These are phyloP conservation scores for Teinopalpus imperialis DNA, from an alignment of 2,888 invertebrate genomes.

Conservation along the genomic window DNA sequence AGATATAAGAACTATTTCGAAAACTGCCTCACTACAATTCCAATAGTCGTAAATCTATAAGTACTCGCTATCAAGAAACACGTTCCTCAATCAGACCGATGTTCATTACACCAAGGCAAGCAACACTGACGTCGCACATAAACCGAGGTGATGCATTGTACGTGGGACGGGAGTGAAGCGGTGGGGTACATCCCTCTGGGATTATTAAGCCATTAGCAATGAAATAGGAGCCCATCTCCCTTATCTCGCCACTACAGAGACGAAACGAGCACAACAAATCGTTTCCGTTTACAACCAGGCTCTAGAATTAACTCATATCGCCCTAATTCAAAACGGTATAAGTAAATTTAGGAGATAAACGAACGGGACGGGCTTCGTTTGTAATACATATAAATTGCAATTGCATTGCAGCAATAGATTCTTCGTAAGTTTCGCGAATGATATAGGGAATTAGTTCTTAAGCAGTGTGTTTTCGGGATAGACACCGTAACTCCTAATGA, in stretches of 20 bases:
- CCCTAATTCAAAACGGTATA: constrained; percentile 17
- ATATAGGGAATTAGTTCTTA: too few species aligned
- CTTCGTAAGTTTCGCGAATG: too few species aligned
- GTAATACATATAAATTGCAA: background rate
- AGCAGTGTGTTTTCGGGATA: too few species aligned
- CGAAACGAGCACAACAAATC: constrained; percentile 64
- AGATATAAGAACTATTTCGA: too few species aligned
- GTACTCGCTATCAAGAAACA: background rate
- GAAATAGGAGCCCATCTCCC: constrained; percentile 53
- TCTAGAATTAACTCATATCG: constrained; percentile 30
- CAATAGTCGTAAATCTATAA: too few species aligned
- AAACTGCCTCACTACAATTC: too few species aligned
- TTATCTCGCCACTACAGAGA: constrained; percentile 55
- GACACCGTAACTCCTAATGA: too few species aligned
- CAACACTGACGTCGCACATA: constrained; percentile 13
- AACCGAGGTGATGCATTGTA: constrained; percentile 6
- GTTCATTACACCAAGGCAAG: constrained; percentile 7
- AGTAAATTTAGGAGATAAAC: constrained; percentile 4
- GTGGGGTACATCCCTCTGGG: constrained; percentile 48
- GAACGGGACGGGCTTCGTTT: constrained; percentile 5
- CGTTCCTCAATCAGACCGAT: background rate
- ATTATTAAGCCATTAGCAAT: constrained; percentile 67
- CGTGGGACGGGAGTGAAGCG: constrained; percentile 26
- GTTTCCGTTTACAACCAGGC: constrained; percentile 35
- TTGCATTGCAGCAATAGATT: background rate